Evolutionary conservation across 2,888 invertebrate species (phyloP), one percentile per base, ranked within the genome.

Genomic region (Trisateles emortualis): DNA sequence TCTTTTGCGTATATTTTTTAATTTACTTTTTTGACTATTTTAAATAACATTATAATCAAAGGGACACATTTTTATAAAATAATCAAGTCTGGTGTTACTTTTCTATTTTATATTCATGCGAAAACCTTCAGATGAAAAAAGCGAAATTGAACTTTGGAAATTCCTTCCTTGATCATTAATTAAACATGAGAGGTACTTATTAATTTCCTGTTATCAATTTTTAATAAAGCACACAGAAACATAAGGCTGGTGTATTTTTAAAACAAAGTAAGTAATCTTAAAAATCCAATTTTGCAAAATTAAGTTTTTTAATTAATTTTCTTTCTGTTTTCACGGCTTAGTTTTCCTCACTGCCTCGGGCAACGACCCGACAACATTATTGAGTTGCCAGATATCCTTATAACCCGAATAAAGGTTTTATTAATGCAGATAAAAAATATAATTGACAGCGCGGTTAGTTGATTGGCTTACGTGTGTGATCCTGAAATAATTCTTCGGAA

Each of bases 291-390:
- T 85, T 84, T 76, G 73, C 76, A 68, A 80, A 80, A 86, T 84
- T 83, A 82, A 88, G 79, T 84, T 88, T 86, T 64, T 86, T 87
- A 88, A 89, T 90, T 88, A 89, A 87, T 84, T 87, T 85, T 83
- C 82, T 81, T 83, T 81, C 64, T 75, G 78, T 78, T 79, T 81
- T 80, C 75, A 68, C 71, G 64, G 71, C 79, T 83, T 78, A 82
- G 77, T 81, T 83, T 79, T 69, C 68, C 42, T 71, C 72, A 69
- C 67, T 51, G 78, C 85, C 81, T 48, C 66, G 55, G 82, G 65
- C 53, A 10, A 14, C 62, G 47, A 57, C 63, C 63, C 64, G 54
- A 47, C 54, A 68, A 73, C 70, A 77, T 80, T 84, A 83, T 83
- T 76, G 73, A 74, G 74, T 65, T 73, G 61, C 42, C 51, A 58